phyloP scores from a whole-genome alignment of 2,888 invertebrate species.

The Pheosia tremula region DNA sequence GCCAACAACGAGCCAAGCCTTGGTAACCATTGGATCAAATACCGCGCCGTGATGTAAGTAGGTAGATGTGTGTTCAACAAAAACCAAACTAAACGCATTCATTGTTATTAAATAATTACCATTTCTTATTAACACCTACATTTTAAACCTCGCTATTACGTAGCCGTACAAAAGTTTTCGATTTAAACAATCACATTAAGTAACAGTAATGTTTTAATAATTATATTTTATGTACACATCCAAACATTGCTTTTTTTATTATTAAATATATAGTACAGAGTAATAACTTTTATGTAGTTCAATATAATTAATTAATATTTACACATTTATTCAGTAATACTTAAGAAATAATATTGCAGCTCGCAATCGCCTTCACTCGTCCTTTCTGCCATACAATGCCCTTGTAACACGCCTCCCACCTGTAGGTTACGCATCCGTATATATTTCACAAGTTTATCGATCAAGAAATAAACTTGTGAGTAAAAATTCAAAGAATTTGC shows the following conservation, averaged over 20 bases:
- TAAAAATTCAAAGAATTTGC: neutral
- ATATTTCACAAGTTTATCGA: neutral
- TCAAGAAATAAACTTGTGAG: neutral
- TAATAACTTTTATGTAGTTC: slow-evolving; percentile 57
- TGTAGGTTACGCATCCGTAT: slow-evolving; percentile 6
- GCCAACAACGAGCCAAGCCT: slow-evolving; percentile 38
- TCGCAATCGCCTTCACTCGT: slow-evolving; percentile 65
- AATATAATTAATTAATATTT: slow-evolving; percentile 61
- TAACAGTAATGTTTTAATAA: slow-evolving; percentile 70
- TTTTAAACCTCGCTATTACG: slow-evolving; percentile 51
- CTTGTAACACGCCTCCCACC: slow-evolving; percentile 6
- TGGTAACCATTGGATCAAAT: slow-evolving; percentile 51
- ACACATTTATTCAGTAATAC: slow-evolving; percentile 72
- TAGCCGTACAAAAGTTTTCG: slow-evolving; percentile 65
- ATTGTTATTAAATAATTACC: slow-evolving; percentile 35
- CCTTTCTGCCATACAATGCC: slow-evolving; percentile 26
- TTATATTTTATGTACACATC: slow-evolving; percentile 72
- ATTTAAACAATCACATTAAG: slow-evolving; percentile 73
- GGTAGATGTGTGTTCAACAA: slow-evolving; percentile 14
- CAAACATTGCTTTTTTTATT: slow-evolving; percentile 76
- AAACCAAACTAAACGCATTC: slow-evolving; percentile 30
- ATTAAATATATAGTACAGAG: slow-evolving; percentile 53
- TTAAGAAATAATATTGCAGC: slow-evolving; percentile 80
- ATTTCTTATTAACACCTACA: slow-evolving; percentile 35
- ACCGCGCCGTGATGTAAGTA: slow-evolving; percentile 42